phyloP scores from a whole-genome alignment of 37 sponge, comb jelly and placozoan genomes.

The Petrosia ficiformis region DNA sequence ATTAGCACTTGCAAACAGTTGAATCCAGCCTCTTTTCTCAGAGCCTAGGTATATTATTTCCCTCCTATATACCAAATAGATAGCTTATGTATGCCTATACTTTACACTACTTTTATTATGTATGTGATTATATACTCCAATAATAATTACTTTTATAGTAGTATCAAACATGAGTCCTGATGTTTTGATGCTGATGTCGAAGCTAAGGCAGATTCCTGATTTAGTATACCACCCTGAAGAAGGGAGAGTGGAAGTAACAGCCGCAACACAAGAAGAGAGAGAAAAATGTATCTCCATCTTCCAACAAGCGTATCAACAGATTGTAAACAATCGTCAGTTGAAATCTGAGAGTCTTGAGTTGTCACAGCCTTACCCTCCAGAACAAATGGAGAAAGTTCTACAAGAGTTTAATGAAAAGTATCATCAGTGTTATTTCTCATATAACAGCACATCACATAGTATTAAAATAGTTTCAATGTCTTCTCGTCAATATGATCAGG shows the following conservation, averaged over 20 bases:
- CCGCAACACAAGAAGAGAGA: not conserved
- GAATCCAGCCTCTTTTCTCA: too few species aligned
- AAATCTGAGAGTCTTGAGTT: not conserved
- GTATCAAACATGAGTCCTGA: not conserved
- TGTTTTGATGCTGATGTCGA: constrained; percentile 1
- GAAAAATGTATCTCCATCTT: not conserved
- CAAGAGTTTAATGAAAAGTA: not conserved
- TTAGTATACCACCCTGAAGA: not conserved
- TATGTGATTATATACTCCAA: too few species aligned
- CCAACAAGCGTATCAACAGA: not conserved
- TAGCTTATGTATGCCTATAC: too few species aligned
- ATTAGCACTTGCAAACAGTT: too few species aligned
- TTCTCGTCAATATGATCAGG: constrained; percentile 51
- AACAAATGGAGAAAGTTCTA: not conserved
- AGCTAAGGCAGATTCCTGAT: not conserved
- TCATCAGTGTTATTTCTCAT: constrained; percentile 1
- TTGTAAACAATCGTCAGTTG: not conserved
- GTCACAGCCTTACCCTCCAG: not conserved
- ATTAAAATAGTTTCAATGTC: constrained; percentile 24
- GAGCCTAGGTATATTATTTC: too few species aligned
- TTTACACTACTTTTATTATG: not conserved
- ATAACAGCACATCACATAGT: not conserved
- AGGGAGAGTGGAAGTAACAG: not conserved
- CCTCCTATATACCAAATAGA: too few species aligned
- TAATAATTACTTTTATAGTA: not conserved